Evolutionary conservation across 2,797 vertebrate species (phyloP).

Genomic region (Muscicapa striata): DNA sequence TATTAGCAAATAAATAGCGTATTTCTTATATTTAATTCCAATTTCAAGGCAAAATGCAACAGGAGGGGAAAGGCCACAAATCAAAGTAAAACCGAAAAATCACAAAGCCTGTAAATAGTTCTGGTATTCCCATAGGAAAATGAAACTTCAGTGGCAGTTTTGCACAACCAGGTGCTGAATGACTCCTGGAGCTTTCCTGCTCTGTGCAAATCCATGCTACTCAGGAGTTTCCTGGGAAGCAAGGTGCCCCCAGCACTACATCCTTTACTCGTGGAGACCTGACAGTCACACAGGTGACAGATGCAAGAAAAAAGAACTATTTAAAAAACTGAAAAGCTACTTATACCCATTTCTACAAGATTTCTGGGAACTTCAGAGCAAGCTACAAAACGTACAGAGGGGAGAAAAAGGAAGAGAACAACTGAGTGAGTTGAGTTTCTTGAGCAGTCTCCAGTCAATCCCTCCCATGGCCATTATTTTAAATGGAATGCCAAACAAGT

Average conservation of each 20-base stretch:
- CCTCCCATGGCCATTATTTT: constrained; percentile 3
- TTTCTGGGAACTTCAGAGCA: neutral
- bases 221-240: neutral
- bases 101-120: neutral
- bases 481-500: constrained; percentile 52
- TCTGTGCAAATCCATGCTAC: fast-evolving
- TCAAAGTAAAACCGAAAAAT: neutral
- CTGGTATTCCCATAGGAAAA: neutral
- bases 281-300: neutral
- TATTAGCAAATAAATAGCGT: fast-evolving
- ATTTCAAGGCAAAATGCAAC: neutral
- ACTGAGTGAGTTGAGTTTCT: neutral
- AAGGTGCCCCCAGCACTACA: fast-evolving
- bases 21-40: neutral
- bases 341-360: neutral
- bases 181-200: neutral
- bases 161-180: neutral
- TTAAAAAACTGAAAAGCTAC: neutral
- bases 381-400: neutral
- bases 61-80: neutral
- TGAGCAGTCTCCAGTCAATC: neutral
- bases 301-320: neutral
- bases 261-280: neutral
- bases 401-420: neutral
- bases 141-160: neutral